Conservation (phyloP, 1,140 invertebrate species). For the Drosophila pseudoananassae region DNA sequence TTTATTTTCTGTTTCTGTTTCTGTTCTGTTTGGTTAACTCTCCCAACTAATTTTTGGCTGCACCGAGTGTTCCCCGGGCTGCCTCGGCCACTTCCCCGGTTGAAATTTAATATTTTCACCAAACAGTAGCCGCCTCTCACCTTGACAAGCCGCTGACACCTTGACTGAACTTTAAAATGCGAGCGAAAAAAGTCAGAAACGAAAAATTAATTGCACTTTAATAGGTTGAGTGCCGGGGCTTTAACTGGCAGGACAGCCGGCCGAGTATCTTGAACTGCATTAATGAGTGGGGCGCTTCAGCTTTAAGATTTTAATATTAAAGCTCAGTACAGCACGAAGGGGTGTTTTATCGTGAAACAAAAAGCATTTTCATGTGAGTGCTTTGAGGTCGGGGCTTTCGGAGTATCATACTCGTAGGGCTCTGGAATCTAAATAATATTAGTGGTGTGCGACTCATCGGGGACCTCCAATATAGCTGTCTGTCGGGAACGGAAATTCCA, state of each 20-base stretch:
- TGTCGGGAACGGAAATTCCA: slow-evolving; percentile 71
- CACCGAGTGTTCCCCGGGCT: slow-evolving; percentile 56
- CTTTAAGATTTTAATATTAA: slow-evolving; percentile 11
- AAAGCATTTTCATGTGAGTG: neutral
- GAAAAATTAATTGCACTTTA: slow-evolving; percentile 77
- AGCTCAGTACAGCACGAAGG: slow-evolving; percentile 7
- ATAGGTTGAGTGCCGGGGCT: slow-evolving; percentile 53
- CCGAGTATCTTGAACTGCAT: slow-evolving; percentile 28
- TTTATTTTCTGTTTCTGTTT: slow-evolving; percentile 30
- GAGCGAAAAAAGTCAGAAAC: slow-evolving; percentile 6
- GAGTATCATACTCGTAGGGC: slow-evolving; percentile 2
- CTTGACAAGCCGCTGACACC: slow-evolving; percentile 77
- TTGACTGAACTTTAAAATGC: slow-evolving; percentile 72
- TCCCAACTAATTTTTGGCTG: slow-evolving; percentile 62
- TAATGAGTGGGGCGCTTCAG: slow-evolving; percentile 46
- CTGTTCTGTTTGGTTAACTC: slow-evolving; percentile 38
- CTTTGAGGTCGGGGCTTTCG: slow-evolving; percentile 13
- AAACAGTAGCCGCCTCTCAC: slow-evolving; percentile 63
- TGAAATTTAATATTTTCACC: slow-evolving; percentile 76
- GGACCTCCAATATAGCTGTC: slow-evolving; percentile 53
- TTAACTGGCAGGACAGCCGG: slow-evolving; percentile 61
- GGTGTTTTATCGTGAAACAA: slow-evolving; percentile 1
- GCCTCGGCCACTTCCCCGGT: slow-evolving; percentile 19
- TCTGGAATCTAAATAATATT: too few relatives aligned
- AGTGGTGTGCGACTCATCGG: slow-evolving; percentile 39